A percentile compares a stretch with the other conserved stretches of the same genome.
Evolutionary conservation across 2,113 vertebrate genomes (phyloP).

Genomic region (Strix aluco): DNA sequence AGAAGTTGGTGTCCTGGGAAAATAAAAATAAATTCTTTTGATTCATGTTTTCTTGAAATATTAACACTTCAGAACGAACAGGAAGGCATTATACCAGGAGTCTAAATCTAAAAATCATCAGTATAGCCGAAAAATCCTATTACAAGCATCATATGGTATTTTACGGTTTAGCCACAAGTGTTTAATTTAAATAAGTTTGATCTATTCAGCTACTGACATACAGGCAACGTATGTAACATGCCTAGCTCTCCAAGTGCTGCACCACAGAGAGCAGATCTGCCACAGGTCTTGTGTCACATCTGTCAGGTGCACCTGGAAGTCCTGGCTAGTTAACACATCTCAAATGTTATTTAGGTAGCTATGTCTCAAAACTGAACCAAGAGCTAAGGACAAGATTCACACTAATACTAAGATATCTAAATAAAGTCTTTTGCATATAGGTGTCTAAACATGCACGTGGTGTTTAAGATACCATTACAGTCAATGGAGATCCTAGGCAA

Average conservation of each 20-base stretch:
- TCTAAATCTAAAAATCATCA: not conserved
- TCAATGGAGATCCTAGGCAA: not conserved
- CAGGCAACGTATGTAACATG: not conserved
- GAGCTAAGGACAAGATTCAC: not conserved
- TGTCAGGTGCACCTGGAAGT: not conserved
- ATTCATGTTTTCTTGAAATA: not conserved
- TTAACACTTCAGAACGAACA: not conserved
- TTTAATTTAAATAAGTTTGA: not conserved
- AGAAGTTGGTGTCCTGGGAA: constrained; percentile 89
- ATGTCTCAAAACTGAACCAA: not conserved
- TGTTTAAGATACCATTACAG: not conserved
- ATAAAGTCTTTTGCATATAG: not conserved
- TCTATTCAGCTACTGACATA: not conserved
- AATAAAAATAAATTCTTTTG: constrained; percentile 9
- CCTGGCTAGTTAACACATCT: not conserved
- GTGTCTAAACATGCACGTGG: not conserved
- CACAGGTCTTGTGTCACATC: not conserved
- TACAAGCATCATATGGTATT: not conserved
- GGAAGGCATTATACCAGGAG: not conserved
- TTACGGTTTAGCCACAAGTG: not conserved
- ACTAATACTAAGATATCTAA: not conserved
- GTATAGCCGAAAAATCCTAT: not conserved
- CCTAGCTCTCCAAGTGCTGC: not conserved
- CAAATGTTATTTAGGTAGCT: not conserved
- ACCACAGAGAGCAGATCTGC: not conserved